Conservation (phyloP, 2,113 vertebrate species). For the Synodontis membranacea region DNA sequence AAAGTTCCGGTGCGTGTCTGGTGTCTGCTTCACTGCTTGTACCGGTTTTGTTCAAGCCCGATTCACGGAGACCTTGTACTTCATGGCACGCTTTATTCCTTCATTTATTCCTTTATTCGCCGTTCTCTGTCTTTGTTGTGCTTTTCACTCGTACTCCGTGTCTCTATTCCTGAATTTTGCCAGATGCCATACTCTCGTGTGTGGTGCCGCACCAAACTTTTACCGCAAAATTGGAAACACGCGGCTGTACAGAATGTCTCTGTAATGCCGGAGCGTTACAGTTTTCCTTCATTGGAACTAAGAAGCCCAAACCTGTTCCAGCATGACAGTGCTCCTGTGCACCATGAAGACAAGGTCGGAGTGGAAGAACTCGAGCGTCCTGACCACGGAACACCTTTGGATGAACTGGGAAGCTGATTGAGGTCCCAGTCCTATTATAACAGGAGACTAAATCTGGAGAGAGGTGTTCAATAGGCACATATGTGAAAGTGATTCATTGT, state of each 20-base stretch:
- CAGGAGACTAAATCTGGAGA: neutral
- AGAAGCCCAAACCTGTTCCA: neutral
- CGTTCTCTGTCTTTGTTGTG: conserved; percentile 42
- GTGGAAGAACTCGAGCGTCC: neutral
- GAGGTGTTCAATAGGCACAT: neutral
- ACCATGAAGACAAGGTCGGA: neutral
- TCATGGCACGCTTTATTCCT: neutral
- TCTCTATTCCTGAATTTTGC: neutral
- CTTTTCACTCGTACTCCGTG: neutral
- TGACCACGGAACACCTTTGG: neutral
- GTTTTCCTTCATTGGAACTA: neutral
- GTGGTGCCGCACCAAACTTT: neutral
- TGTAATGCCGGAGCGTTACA: neutral
- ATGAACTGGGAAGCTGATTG: neutral
- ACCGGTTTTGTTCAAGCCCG: neutral
- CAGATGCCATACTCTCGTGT: neutral
- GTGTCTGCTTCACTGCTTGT: neutral
- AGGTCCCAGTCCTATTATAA: neutral
- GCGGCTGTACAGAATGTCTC: neutral
- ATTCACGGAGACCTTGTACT: neutral
- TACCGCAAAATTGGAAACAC: neutral
- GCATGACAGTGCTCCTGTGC: neutral
- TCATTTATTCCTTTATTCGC: neutral
- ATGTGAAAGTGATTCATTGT: too few relatives aligned
- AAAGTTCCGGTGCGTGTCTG: neutral